Evolutionary conservation across 1,140 invertebrate species (phyloP), one percentile per base, ranked within the genome.

Genomic region (Drosophila fuyamai): DNA sequence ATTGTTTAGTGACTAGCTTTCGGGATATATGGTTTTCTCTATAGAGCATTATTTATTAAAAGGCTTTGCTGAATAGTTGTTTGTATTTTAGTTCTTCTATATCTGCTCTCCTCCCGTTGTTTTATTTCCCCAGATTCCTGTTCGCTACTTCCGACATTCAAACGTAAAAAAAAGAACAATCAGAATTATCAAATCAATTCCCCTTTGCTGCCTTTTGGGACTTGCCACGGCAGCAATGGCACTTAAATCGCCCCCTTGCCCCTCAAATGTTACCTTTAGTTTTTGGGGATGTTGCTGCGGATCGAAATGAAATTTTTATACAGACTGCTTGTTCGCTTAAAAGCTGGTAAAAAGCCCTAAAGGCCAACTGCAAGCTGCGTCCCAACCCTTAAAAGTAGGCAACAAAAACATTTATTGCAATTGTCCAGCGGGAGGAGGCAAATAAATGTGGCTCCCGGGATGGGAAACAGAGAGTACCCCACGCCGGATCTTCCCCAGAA

Each of bases 231-330:
- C 12, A 40, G 44, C 62, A 48, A 27, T 32, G 47, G 63, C 65
- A 70, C 53, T 73, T 51, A 55, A 51, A 72, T 13, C 23, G 41
- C 12, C 18, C 46, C 50, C 60, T 44, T 38, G 13, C 35, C 38
- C 29, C 44, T 29, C 4, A 44, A 56, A 47, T 54, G n/a, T 47
- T 43, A 54, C 16, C 51, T 60, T 48, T 58, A 75, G 65, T 77
- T 83, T 75, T 77, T 51, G 76, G 66, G 82, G 79, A 73, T 65
- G 62, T 27, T 66, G 61, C 29, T 41, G 16, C 74, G 66, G 57
- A 72, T 70, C 74, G 60, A 79, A 82, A 88, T 82, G 79, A 86
- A 86, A 86, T 82, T 86, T 86, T 86, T 86, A 86, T 86, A 51
- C 76, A 54, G 23, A 58, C 59, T 61, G 82, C 60, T 75, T 46